Percentiles rank a stretch among this genome's conserved stretches.
phyloP scores from a whole-genome alignment of 2,888 invertebrate species.

The Acrobasis suavella region DNA sequence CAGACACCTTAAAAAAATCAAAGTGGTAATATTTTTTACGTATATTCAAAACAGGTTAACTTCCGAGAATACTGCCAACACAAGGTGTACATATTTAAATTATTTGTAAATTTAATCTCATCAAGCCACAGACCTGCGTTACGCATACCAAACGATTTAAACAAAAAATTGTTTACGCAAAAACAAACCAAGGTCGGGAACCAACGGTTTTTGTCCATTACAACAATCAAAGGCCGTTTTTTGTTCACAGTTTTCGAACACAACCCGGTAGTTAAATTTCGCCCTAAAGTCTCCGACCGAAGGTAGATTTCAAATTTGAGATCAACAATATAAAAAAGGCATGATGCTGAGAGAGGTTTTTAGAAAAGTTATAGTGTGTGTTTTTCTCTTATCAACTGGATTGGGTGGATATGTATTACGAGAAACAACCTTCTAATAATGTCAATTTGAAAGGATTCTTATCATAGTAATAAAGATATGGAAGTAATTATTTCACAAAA shows the following conservation, averaged over 20 bases:
- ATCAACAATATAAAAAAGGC: neutral
- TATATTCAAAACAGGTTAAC: neutral
- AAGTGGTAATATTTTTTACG: neutral
- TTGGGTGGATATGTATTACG: constrained; percentile 23
- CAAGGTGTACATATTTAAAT: constrained; percentile 14
- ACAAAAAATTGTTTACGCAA: constrained; percentile 31
- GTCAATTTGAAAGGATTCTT: constrained; percentile 20
- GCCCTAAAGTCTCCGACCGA: neutral
- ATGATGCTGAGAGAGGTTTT: neutral
- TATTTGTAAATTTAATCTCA: constrained; percentile 3
- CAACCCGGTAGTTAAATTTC: neutral
- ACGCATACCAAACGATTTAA: constrained; percentile 30
- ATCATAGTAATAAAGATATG: constrained; percentile 7
- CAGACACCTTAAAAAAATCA: neutral
- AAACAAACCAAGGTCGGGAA: constrained; percentile 31
- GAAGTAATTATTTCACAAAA: no score
- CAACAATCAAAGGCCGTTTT: constrained; percentile 41
- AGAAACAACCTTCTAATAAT: constrained; percentile 5
- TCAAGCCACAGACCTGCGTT: constrained; percentile 20
- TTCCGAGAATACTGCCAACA: constrained; percentile 1
- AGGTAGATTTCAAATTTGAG: neutral
- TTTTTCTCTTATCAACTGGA: constrained; percentile 24
- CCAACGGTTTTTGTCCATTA: constrained; percentile 39
- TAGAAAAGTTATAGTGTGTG: neutral
- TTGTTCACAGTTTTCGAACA: constrained; percentile 40